Base-by-base conservation (phyloP, 1,140 invertebrate species). In the Hermetia illucens region DNA sequence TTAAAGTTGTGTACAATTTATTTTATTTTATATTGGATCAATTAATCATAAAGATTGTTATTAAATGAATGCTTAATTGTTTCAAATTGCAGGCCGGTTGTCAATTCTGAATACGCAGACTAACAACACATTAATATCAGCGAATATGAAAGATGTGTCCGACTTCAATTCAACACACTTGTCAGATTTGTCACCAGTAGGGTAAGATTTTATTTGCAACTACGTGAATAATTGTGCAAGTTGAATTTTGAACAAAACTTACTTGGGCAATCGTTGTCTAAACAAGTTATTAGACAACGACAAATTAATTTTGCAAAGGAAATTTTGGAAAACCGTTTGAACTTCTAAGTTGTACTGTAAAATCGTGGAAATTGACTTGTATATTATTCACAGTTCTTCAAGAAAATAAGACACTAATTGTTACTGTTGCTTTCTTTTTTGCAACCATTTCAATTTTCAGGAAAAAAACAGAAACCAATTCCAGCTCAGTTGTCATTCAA, bases 41-140 rank as follows among this genome's bases (percentile, higher is more conserved):
- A n/a, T n/a, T n/a, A n/a, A n/a, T n/a, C n/a, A n/a, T n/a, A n/a
- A n/a, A n/a, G n/a, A n/a, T n/a, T n/a, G n/a, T n/a, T n/a, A n/a
- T n/a, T n/a, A n/a, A n/a, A n/a, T n/a, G n/a, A n/a, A n/a, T n/a
- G n/a, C n/a, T n/a, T n/a, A n/a, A n/a, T n/a, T n/a, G n/a, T n/a
- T n/a, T n/a, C n/a, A n/a, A 3, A 36, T 45, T n/a, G 8, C 41
- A 60, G 57, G 57, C 40, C 58, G 58, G 13, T 20, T 60, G 16
- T 61, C 58, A 16, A 57, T 61, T 33, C 48, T 61, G 38, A 60
- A 54, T 35, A 58, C 58, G 18, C 53, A 60, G 44, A 57, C 54
- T 25, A 60, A 55, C 44, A 54, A 60, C 44, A 49, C 48, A 16
- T 42, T 45, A n/a, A 57, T 54, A 3, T 54, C 37, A 29, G 51